Evolutionary conservation across 1,140 invertebrate genomes (phyloP).

Genomic region (Meloidogyne exigua): DNA sequence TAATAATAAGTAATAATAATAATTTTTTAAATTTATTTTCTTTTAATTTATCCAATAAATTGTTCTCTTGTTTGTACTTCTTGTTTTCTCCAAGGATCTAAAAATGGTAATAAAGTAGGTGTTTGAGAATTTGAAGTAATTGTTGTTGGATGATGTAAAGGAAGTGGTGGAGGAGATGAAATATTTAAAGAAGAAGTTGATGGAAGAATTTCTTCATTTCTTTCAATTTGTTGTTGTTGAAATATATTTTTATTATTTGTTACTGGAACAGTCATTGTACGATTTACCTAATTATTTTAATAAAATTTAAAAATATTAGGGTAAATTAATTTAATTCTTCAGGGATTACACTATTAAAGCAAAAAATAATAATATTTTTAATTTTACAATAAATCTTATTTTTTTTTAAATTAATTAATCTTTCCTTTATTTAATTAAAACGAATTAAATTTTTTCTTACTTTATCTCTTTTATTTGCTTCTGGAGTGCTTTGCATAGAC

Average conservation of each 20-base stretch:
- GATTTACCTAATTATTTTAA: too few relatives aligned
- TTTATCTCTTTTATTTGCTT: constrained; percentile 24
- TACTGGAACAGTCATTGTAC: constrained; percentile 25
- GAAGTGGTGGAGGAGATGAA: not conserved
- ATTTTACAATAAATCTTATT: too few relatives aligned
- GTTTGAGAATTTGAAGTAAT: not conserved
- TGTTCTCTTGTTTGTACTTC: constrained; percentile 38
- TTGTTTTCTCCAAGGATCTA: constrained; percentile 36
- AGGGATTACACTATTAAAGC: too few relatives aligned
- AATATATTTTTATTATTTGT: constrained; percentile 17
- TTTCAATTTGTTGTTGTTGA: constrained; percentile 13
- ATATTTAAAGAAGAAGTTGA: not conserved
- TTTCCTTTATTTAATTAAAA: not conserved
- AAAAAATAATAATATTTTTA: too few relatives aligned
- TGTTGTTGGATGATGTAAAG: not conserved
- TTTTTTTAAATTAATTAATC: not conserved
- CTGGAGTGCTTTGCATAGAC: constrained; percentile 24
- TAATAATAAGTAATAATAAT: not conserved
- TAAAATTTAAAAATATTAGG: too few relatives aligned
- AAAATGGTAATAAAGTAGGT: constrained; percentile 17
- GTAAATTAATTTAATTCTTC: too few relatives aligned
- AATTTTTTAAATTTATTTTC: not conserved
- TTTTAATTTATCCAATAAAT: constrained; percentile 27
- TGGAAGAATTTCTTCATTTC: not conserved
- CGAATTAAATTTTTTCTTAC: not conserved